Base-by-base conservation (phyloP, 2,888 invertebrate genomes). In the Tachystola acroxantha region DNA sequence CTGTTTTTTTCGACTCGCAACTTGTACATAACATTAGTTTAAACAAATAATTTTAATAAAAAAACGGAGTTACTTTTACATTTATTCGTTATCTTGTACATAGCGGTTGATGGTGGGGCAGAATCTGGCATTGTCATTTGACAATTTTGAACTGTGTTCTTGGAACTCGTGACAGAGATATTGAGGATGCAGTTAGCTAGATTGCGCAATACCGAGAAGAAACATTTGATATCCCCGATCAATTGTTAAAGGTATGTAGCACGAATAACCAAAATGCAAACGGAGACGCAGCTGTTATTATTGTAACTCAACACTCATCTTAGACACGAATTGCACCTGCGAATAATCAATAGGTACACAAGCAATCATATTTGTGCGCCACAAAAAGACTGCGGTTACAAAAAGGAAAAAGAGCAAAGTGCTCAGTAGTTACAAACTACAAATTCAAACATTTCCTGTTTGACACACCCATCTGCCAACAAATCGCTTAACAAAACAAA, bases 361-460 rank as follows among this genome's bases (percentile, higher is more conserved):
- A 52, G 45, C 55, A 57, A 55, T 67, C 64, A 61, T 53, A 61
- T 66, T 64, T 57, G 63, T 56, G 29, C 11, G n/a, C 28, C 26
- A 32, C 25, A 31, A 34, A 19, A 11, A 27, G 27, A 27, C n/a
- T 29, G 25, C n/a, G 25, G 26, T 24, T 25, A 20, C 55, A 57
- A 57, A 65, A 63, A 64, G 57, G 55, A 50, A 50, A 67, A 63
- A 64, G 64, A 64, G 57, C 61, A 63, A 57, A 16, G 29, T 31
- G 26, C 20, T 20, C 61, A 57, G 68, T 69, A 64, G 75, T 64
- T 68, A 78, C 85, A 84, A 80, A 70, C 80, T 68, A 78, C 84
- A 84, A 80, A 70, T 80, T 74, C 62, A 53, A 63, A 62, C 69
- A 71, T 72, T 80, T 82, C 84, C 85, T 82, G 81, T 80, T 70